phyloP scores from a whole-genome alignment of 2,113 vertebrate species.

The Rhinoderma darwinii region DNA sequence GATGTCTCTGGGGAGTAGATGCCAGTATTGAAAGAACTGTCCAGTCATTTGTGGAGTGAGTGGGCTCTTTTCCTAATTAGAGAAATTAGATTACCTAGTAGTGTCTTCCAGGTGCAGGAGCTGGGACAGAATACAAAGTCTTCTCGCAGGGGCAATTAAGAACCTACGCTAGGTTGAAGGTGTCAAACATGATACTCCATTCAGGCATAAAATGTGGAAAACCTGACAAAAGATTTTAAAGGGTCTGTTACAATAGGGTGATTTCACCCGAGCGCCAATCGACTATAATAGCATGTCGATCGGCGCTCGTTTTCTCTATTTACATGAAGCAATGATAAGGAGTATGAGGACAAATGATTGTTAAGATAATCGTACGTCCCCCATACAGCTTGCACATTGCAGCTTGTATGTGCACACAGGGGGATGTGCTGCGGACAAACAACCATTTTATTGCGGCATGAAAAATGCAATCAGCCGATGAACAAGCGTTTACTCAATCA shows the following conservation, averaged over 20 bases:
- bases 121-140: neutral
- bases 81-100: slow-evolving; percentile 43
- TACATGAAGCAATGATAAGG: too few relatives aligned
- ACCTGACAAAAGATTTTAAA: neutral
- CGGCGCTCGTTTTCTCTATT: too few relatives aligned
- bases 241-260: neutral
- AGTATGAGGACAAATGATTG: too few relatives aligned
- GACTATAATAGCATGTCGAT: too few relatives aligned
- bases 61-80: slow-evolving; percentile 29
- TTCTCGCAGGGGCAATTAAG: neutral
- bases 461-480: too few relatives aligned
- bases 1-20: slow-evolving; percentile 54
- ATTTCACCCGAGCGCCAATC: too few relatives aligned
- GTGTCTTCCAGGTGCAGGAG: slow-evolving; percentile 19
- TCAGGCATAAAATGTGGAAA: neutral
- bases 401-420: too few relatives aligned
- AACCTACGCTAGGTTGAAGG: neutral
- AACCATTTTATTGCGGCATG: too few relatives aligned
- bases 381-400: too few relatives aligned
- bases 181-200: neutral
- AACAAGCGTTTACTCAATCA: too few relatives aligned
- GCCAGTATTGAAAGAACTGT: slow-evolving; percentile 62
- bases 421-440: too few relatives aligned
- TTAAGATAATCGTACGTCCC: too few relatives aligned
- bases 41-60: neutral